Conservation (phyloP, 1,140 invertebrate genomes). For the Sitobion miscanthi region DNA sequence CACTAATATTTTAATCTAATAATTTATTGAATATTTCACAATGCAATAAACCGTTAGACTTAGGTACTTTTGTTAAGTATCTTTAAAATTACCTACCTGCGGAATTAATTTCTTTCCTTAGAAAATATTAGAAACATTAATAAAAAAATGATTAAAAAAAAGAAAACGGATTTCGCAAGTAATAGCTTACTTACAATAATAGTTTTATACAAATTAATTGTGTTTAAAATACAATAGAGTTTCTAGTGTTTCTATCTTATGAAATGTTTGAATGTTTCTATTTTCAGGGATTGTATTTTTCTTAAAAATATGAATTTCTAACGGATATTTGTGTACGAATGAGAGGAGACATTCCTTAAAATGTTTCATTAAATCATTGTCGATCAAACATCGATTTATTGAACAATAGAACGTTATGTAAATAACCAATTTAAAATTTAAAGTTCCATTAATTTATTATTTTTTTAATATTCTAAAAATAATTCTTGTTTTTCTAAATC, state of each 20-base stretch:
- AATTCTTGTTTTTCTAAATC: background rate
- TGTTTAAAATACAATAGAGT: too few species aligned
- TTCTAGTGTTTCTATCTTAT: too few species aligned
- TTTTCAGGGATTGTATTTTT: background rate
- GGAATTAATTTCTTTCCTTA: background rate
- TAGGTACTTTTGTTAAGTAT: background rate
- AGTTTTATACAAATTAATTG: too few species aligned
- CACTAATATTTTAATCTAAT: background rate
- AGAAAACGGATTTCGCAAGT: background rate
- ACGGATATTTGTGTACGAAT: background rate
- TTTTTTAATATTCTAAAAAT: background rate
- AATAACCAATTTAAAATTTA: background rate
- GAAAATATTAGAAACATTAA: background rate
- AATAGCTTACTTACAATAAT: too few species aligned
- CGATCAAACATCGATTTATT: background rate
- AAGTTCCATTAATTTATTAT: background rate
- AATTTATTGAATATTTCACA: background rate
- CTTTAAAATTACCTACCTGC: too few species aligned
- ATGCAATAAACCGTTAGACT: background rate
- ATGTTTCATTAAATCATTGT: background rate
- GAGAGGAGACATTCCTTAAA: background rate
- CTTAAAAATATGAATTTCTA: background rate
- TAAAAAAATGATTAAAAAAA: background rate
- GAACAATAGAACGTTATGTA: background rate
- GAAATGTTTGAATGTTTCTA: background rate